These are phyloP conservation scores for Gibbula magus DNA, from an alignment of 2,888 invertebrate species.

Conservation along the genomic window DNA sequence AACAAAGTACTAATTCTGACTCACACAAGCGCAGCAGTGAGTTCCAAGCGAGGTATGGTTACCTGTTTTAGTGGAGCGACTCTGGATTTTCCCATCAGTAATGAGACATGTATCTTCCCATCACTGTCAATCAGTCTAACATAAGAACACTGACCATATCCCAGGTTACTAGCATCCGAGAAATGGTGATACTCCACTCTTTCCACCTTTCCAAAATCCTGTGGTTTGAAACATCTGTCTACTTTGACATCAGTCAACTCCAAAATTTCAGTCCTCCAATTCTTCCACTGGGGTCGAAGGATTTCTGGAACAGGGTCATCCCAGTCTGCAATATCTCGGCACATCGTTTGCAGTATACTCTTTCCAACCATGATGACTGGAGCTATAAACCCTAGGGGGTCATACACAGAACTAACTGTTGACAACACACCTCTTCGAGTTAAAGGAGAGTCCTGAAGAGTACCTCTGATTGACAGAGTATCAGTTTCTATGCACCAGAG, in stretches of 20 bases:
- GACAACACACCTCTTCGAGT: slow-evolving; percentile 46
- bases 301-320: slow-evolving; percentile 47
- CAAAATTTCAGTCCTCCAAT: slow-evolving; percentile 35
- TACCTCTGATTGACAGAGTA: slow-evolving; percentile 42
- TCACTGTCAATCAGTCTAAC: slow-evolving; percentile 33
- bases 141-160: slow-evolving; percentile 52
- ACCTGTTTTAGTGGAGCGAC: slow-evolving; percentile 29
- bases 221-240: slow-evolving; percentile 38
- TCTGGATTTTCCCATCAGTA: slow-evolving; percentile 33
- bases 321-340: slow-evolving; percentile 41
- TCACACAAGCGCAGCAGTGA: slow-evolving; percentile 25
- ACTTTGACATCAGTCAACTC: slow-evolving; percentile 25
- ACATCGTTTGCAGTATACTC: slow-evolving; percentile 47
- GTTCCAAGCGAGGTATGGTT: slow-evolving; percentile 26
- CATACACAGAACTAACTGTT: slow-evolving; percentile 40
- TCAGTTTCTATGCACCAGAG: slow-evolving; percentile 48
- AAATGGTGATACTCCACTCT: slow-evolving; percentile 46
- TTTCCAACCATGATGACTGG: slow-evolving; percentile 46
- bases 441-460: slow-evolving; percentile 36
- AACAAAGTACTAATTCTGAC: slow-evolving; percentile 32
- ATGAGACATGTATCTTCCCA: slow-evolving; percentile 21
- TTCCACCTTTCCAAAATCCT: slow-evolving; percentile 36
- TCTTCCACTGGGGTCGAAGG: slow-evolving; percentile 37
- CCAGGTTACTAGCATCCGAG: slow-evolving; percentile 42
- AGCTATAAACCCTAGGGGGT: slow-evolving; percentile 50